Conservation (phyloP, 2,888 invertebrate species). For the Dynastes maya region DNA sequence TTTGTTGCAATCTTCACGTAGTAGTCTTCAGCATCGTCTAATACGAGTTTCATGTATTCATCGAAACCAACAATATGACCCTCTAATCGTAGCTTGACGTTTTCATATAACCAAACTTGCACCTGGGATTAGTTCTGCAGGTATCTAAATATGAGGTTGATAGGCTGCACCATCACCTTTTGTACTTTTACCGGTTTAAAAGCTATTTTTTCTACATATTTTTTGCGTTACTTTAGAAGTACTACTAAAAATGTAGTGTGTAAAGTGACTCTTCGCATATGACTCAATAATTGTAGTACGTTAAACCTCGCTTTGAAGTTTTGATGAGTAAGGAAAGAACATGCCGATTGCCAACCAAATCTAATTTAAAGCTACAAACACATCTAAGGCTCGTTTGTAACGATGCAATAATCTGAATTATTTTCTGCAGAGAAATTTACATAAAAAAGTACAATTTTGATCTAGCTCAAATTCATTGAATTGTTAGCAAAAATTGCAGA, state of each 20-base stretch:
- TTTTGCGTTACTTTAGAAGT: background rate
- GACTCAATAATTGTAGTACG: too few species aligned
- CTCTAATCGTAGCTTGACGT: conserved; percentile 94
- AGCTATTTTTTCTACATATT: conserved; percentile 79
- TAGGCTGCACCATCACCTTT: conserved; percentile 99
- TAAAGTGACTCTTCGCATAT: too few species aligned
- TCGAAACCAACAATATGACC: conserved; percentile 99
- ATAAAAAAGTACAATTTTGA: too few species aligned
- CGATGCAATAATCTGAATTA: too few species aligned
- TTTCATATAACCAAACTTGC: conserved; percentile 99
- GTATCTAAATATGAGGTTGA: conserved; percentile 97
- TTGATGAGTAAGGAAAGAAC: too few species aligned
- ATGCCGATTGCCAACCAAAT: too few species aligned
- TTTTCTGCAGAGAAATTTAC: too few species aligned
- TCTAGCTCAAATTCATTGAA: too few species aligned
- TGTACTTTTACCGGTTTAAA: conserved; percentile 97
- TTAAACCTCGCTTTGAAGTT: too few species aligned
- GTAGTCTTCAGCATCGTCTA: conserved; percentile 98
- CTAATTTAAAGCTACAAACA: too few species aligned
- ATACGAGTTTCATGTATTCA: conserved; percentile 99
- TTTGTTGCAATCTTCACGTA: conserved; percentile 80
- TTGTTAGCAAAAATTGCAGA: too few species aligned
- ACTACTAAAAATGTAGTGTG: background rate
- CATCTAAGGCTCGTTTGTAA: too few species aligned
- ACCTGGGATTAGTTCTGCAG: conserved; percentile 96